A percentile compares a stretch with the other conserved stretches of the same genome.
These are phyloP conservation scores for Macaria notata DNA, from an alignment of 2,888 invertebrate species.

Conservation along the genomic window DNA sequence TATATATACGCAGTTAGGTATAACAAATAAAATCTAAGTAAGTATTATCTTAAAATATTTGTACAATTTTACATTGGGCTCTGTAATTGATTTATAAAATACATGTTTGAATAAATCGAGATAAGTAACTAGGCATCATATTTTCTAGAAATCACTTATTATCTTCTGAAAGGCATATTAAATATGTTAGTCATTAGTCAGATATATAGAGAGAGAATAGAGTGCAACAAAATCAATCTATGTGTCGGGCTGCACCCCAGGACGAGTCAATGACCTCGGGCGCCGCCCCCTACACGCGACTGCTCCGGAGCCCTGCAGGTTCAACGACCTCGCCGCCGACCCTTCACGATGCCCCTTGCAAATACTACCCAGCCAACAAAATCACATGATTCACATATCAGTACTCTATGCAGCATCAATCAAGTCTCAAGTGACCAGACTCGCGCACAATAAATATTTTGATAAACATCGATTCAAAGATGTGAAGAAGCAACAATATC, in stretches of 20 bases:
- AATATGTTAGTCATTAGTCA: constrained; percentile 14
- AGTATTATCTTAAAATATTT: too few relatives aligned
- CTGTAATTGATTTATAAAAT: too few relatives aligned
- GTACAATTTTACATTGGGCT: too few relatives aligned
- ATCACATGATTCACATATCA: constrained; percentile 34
- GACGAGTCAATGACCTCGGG: constrained; percentile 71
- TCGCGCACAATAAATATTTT: too few relatives aligned
- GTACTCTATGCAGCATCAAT: not conserved
- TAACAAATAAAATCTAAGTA: too few relatives aligned
- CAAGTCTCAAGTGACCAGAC: too few relatives aligned
- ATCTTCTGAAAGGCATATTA: not conserved
- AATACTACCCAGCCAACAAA: constrained; percentile 46
- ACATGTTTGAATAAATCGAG: too few relatives aligned
- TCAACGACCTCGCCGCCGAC: constrained; percentile 67
- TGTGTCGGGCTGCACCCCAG: constrained; percentile 58
- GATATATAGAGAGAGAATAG: not conserved
- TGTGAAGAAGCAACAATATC: not conserved
- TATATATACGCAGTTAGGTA: too few relatives aligned
- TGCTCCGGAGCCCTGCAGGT: constrained; percentile 67
- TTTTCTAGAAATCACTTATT: too few relatives aligned
- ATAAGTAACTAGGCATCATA: too few relatives aligned
- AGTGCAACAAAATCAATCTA: constrained; percentile 56
- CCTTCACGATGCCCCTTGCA: constrained; percentile 58
- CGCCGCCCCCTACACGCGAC: constrained; percentile 56
- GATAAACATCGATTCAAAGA: not conserved